Conservation (phyloP, 2,888 invertebrate species). For the Epinotia demarniana region DNA sequence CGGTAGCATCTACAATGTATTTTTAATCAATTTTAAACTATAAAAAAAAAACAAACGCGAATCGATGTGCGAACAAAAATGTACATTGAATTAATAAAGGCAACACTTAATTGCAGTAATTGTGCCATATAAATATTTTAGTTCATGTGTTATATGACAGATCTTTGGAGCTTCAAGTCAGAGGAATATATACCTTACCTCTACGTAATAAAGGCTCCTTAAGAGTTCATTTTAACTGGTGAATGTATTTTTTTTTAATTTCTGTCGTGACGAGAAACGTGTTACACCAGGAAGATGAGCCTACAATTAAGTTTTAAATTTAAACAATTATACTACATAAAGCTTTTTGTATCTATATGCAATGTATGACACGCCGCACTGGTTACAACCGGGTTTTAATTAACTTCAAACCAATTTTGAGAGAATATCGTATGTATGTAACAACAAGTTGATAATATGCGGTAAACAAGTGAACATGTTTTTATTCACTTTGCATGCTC, state of each 20-base stretch:
- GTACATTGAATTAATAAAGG: constrained; percentile 20
- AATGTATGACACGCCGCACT: neutral
- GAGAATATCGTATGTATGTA: neutral
- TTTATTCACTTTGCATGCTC: too few species aligned
- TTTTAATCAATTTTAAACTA: constrained; percentile 35
- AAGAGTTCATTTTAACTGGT: neutral
- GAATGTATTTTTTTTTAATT: constrained; percentile 16
- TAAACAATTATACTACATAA: constrained; percentile 30
- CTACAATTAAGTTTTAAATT: constrained; percentile 35
- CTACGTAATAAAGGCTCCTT: neutral
- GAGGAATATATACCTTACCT: neutral
- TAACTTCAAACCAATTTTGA: constrained; percentile 25
- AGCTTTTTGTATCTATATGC: constrained; percentile 28
- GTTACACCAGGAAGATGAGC: constrained; percentile 37
- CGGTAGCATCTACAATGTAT: constrained; percentile 15
- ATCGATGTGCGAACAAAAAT: constrained; percentile 27
- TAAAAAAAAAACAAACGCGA: constrained; percentile 4
- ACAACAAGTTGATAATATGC: neutral
- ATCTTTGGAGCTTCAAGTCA: neutral
- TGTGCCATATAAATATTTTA: constrained; percentile 41
- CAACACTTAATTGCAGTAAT: constrained; percentile 19
- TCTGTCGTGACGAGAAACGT: constrained; percentile 18
- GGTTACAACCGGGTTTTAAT: neutral
- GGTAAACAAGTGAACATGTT: neutral
- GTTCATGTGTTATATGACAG: constrained; percentile 22